Evolutionary conservation across 2,113 vertebrate genomes (phyloP).

Genomic region (Pungitius pungitius): DNA sequence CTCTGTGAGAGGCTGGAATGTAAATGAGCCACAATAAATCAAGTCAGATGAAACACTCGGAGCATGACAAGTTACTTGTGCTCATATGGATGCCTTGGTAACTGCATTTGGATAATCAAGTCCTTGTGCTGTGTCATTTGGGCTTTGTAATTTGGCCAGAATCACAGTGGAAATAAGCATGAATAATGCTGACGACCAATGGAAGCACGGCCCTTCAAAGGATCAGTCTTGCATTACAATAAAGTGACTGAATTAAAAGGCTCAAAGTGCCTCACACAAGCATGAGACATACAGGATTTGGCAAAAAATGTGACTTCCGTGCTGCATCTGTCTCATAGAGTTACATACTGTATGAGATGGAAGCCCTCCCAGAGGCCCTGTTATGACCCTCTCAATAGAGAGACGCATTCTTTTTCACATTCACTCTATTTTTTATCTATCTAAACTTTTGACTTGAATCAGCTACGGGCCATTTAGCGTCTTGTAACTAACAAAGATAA

Average conservation of each 20-base stretch:
- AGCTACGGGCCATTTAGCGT: neutral
- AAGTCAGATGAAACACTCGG: conserved; percentile 67
- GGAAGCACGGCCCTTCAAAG: conserved; percentile 40
- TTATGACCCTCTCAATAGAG: neutral
- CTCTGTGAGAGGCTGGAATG: conserved; percentile 66
- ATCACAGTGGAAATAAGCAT: conserved; percentile 41
- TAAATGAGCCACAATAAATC: conserved; percentile 75
- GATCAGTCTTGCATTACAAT: conserved; percentile 50
- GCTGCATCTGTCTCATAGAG: neutral
- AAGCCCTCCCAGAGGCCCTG: neutral
- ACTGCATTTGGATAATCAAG: conserved; percentile 62
- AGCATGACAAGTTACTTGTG: conserved; percentile 61
- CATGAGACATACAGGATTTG: conserved; percentile 16
- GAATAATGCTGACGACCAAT: conserved; percentile 36
- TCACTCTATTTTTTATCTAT: no score
- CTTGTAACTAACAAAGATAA: neutral
- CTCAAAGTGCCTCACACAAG: conserved; percentile 27
- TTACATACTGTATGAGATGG: neutral
- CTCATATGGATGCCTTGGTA: conserved; percentile 58
- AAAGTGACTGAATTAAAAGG: conserved; percentile 38
- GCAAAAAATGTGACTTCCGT: neutral
- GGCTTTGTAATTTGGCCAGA: conserved; percentile 59
- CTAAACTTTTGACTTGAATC: no score
- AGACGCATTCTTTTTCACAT: neutral
- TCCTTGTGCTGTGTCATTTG: conserved; percentile 57